Evolutionary conservation across 2,888 invertebrate genomes (phyloP).

Genomic region (Brachylomia viminalis): DNA sequence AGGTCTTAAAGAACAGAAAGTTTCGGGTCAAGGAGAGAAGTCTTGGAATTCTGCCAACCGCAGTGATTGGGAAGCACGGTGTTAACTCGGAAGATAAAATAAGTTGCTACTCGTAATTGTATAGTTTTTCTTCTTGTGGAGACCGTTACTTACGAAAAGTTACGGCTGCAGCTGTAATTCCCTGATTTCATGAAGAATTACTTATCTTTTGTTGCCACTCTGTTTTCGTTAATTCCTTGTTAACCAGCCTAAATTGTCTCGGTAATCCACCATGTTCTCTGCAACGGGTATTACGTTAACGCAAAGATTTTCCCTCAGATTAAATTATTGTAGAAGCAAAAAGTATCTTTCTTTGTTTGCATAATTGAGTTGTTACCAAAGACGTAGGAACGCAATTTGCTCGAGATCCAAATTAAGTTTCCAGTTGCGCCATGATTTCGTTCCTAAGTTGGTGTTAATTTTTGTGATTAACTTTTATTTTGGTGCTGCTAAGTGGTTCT

Average conservation of each 20-base stretch:
- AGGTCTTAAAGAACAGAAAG: constrained; percentile 68
- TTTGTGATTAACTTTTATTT: constrained; percentile 43
- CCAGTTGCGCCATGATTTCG: constrained; percentile 32
- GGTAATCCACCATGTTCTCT: not conserved
- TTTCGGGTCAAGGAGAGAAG: constrained; percentile 78
- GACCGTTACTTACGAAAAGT: not conserved
- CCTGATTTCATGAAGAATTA: not conserved
- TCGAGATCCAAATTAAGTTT: constrained; percentile 50
- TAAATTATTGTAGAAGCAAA: constrained; percentile 31
- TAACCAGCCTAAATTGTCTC: not conserved
- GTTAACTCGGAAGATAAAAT: constrained; percentile 42
- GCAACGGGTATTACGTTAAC: constrained; percentile 6
- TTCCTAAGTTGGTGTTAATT: constrained; percentile 44
- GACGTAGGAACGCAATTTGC: constrained; percentile 39
- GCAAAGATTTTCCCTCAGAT: constrained; percentile 11
- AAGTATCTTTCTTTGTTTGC: constrained; percentile 29
- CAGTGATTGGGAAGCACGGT: constrained; percentile 32
- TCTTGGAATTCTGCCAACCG: constrained; percentile 75
- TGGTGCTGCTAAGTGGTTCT: constrained; percentile 15
- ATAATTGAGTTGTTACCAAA: constrained; percentile 55
- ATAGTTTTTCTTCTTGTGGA: not conserved
- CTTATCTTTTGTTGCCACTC: not conserved
- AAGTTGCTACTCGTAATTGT: constrained; percentile 16
- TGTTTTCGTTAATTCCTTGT: not conserved
- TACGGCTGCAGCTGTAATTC: not conserved